Conservation (phyloP, 2,797 vertebrate species). For the Hapalemur alaotrensis region DNA sequence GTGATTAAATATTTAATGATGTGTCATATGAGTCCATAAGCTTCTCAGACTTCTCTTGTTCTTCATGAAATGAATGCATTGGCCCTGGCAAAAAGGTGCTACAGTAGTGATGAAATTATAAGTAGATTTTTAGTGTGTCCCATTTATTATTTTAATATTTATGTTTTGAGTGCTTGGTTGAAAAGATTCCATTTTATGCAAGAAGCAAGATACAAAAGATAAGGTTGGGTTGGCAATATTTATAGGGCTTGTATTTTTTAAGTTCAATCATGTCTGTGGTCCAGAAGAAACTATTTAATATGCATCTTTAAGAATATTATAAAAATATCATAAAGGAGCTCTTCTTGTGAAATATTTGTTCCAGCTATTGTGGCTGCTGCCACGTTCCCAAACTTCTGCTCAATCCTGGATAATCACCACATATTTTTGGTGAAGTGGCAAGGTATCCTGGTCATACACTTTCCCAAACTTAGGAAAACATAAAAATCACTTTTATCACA, state of each 20-base stretch:
- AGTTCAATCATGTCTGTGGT: conserved; percentile 55
- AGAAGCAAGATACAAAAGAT: conserved; percentile 77
- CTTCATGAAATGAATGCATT: conserved; percentile 81
- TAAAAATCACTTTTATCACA: conserved; percentile 16
- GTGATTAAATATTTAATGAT: conserved; percentile 88
- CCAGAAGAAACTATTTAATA: conserved; percentile 78
- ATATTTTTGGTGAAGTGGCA: neutral
- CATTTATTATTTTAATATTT: conserved; percentile 89
- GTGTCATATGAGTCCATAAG: conserved; percentile 75
- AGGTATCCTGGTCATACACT: neutral
- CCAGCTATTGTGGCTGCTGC: conserved; percentile 50
- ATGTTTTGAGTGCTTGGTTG: conserved; percentile 85
- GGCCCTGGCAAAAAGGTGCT: conserved; percentile 88
- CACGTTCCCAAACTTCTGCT: neutral
- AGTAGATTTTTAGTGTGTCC: conserved; percentile 84
- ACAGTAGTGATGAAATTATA: conserved; percentile 86
- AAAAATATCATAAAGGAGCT: conserved; percentile 64
- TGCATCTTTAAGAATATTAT: conserved; percentile 74
- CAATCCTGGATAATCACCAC: neutral
- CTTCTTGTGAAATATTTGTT: conserved; percentile 60
- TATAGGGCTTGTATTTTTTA: conserved; percentile 79
- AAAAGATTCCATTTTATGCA: conserved; percentile 85
- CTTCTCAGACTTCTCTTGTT: conserved; percentile 78
- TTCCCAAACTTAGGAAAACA: conserved; percentile 10
- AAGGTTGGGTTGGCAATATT: conserved; percentile 81